Evolutionary conservation across 1,140 invertebrate species (phyloP), one percentile per base, ranked within the genome.

Genomic region (Propsilocerus akamusi): DNA sequence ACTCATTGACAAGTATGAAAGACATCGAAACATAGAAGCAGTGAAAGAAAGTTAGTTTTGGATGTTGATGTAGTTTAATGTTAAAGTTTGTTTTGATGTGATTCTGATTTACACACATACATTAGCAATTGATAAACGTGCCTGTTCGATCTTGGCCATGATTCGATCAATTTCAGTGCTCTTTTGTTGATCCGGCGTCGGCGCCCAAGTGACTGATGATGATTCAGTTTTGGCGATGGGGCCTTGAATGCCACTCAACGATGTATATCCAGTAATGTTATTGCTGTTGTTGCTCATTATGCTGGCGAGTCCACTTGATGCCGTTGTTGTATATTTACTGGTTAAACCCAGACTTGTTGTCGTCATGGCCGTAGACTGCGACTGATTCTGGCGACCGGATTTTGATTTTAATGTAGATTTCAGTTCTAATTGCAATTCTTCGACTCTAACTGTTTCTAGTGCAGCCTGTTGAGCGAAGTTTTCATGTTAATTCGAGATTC

Each of bases 121-220:
- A 46, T 53, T 55, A 55, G 52, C 52, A 50, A 51, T 49, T 25
- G 50, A 53, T 53, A 50, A 53, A 52, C 54, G 52, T 55, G 61
- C 81, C 68, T 91, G 89, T 66, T 94, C 88, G 57, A 94, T 86
- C 72, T 92, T 93, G 52, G 87, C 87, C 83, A 94, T 92, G 61
- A 94, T 86, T 59, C 84, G 74, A 66, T 93, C 89, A 58, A 94
- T 90, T 69, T 94, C 87, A 24, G 79, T 77, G 57, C 78, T 78
- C 17, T 41, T 41, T 20, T n/a, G n/a, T 55, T 80, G 78, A 51
- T 72, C 70, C 55, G 64, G 69, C 56, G 73, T 71, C 50, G 74
- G 65, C 47, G 70, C 63, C 60, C 59, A 58, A 59, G 62, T 59
- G 56, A 64, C 52, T 41, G 63, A 57, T 51, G 56, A 47, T 37